Evolutionary conservation across 2,888 invertebrate species (phyloP).

Genomic region (Megaustenia siamemsis): DNA sequence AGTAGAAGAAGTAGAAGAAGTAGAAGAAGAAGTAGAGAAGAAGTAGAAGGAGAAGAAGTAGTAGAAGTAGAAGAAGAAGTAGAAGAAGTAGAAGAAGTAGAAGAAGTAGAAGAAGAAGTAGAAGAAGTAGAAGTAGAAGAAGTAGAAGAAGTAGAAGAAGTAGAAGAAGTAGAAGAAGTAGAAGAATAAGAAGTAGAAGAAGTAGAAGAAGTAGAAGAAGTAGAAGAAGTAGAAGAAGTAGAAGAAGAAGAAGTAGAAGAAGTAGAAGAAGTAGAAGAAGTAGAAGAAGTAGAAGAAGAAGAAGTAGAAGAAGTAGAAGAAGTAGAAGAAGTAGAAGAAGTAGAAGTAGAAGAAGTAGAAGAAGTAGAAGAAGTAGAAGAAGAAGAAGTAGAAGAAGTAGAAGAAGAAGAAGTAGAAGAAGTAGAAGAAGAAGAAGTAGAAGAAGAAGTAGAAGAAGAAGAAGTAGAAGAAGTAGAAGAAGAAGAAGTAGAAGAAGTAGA

Average conservation of each 20-base stretch:
- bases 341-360: too few species aligned
- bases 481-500: background rate
- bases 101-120: background rate
- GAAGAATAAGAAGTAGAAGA: too few species aligned
- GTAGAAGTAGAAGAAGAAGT: background rate
- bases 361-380: too few species aligned
- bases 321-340: too few species aligned
- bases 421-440: background rate
- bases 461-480: background rate
- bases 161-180: background rate
- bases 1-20: background rate
- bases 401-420: background rate
- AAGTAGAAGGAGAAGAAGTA: background rate
- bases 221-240: too few species aligned
- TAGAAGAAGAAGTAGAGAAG: too few species aligned
- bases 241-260: too few species aligned
- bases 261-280: too few species aligned
- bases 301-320: too few species aligned
- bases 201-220: too few species aligned
- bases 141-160: background rate
- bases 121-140: background rate
- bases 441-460: background rate
- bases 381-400: too few species aligned
- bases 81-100: background rate
- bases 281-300: too few species aligned